Conservation (phyloP, 1,140 invertebrate species). For the Asobara japonica region DNA sequence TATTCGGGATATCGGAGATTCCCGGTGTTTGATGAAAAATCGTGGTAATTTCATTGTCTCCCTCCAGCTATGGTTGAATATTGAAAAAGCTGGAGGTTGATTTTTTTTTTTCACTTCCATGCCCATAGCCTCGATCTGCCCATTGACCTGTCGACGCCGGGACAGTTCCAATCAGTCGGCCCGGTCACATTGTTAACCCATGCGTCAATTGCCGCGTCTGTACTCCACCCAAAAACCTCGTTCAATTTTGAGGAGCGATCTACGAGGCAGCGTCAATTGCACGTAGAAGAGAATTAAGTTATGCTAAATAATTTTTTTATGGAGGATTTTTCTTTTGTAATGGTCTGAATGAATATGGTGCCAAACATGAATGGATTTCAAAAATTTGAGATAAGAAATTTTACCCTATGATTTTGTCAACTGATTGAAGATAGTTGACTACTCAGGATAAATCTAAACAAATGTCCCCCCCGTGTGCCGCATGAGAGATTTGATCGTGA, state of each 20-base stretch:
- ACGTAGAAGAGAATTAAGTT: not conserved
- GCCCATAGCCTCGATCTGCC: constrained; percentile 26
- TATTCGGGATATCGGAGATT: not conserved
- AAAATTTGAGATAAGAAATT: too few relatives aligned
- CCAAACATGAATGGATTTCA: too few relatives aligned
- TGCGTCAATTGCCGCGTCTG: constrained; percentile 26
- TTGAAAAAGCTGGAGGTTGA: not conserved
- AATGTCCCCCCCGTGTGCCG: too few relatives aligned
- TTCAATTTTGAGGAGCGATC: not conserved
- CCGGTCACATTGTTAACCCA: constrained; percentile 34
- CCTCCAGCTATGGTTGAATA: not conserved
- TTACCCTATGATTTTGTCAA: too few relatives aligned
- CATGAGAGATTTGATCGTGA: too few relatives aligned
- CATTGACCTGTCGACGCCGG: constrained; percentile 31
- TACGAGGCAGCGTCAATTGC: not conserved
- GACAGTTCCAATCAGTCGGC: constrained; percentile 34
- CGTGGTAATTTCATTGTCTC: not conserved
- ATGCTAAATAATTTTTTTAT: too few relatives aligned
- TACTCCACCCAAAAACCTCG: constrained; percentile 12
- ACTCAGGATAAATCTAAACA: too few relatives aligned
- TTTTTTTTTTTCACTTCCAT: not conserved
- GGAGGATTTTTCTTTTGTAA: too few relatives aligned
- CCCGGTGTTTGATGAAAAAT: not conserved
- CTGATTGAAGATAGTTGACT: too few relatives aligned
- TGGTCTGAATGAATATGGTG: too few relatives aligned